Percentiles rank a stretch among this genome's conserved stretches.
Conservation (phyloP, 1,140 invertebrate species). For the Meloidogyne hapla region DNA sequence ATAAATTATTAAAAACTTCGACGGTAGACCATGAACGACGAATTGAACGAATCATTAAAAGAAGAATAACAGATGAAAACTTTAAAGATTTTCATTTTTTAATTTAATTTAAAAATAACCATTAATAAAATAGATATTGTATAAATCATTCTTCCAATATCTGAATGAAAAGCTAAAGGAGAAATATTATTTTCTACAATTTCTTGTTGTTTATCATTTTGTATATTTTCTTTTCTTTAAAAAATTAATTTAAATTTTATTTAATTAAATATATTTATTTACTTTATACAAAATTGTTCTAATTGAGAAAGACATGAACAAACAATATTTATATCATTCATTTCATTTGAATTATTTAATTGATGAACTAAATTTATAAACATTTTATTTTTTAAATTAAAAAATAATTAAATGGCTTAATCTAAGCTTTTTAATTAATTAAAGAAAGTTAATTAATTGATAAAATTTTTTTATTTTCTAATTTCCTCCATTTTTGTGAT, state of each 20-base stretch:
- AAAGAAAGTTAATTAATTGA: too few relatives aligned
- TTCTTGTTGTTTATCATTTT: background rate
- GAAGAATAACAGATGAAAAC: constrained; percentile 43
- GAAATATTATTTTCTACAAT: background rate
- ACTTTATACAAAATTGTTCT: background rate
- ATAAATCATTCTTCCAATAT: constrained; percentile 46
- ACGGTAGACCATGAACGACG: constrained; percentile 33
- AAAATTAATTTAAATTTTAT: background rate
- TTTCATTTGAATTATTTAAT: constrained; percentile 1
- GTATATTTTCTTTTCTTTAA: background rate
- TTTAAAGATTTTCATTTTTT: background rate
- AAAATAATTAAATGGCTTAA: too few relatives aligned
- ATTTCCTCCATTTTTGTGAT: too few relatives aligned
- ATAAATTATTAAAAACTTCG: constrained; percentile 24
- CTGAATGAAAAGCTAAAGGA: constrained; percentile 33
- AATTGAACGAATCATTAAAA: constrained; percentile 50
- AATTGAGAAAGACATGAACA: background rate
- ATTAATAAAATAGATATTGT: constrained; percentile 46
- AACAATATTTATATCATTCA: background rate
- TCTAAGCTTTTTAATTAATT: background rate
- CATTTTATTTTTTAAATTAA: too few relatives aligned
- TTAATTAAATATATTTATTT: background rate
- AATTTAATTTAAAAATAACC: constrained; percentile 18
- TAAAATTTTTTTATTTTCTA: too few relatives aligned
- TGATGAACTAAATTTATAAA: background rate